Conservation (phyloP, 2,797 vertebrate species). For the Vipera ursinii region DNA sequence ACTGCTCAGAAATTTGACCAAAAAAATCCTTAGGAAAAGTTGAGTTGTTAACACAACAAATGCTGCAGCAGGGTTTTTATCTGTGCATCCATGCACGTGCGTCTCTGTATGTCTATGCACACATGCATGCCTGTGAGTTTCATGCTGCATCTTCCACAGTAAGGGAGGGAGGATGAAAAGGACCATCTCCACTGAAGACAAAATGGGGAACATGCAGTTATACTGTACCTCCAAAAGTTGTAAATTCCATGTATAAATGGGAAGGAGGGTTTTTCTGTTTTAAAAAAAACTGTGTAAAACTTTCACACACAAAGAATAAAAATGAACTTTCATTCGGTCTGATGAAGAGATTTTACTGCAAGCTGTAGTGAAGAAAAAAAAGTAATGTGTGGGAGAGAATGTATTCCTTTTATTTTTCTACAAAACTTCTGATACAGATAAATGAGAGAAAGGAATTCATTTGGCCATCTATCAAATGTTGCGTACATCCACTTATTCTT, state of each 20-base stretch:
- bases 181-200: neutral
- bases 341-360: constrained; percentile 36
- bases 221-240: neutral
- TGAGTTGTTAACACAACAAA: neutral
- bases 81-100: neutral
- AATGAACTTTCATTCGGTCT: constrained; percentile 12
- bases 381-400: constrained; percentile 11
- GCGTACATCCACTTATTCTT: constrained; percentile 43
- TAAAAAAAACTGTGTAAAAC: neutral
- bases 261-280: neutral
- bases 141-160: neutral
- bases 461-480: constrained; percentile 33
- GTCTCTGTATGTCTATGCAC: neutral
- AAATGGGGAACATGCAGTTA: fast-evolving
- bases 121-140: neutral
- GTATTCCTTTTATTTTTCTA: neutral
- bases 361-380: neutral
- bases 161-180: neutral
- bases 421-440: constrained; percentile 46
- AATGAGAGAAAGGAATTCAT: constrained; percentile 39
- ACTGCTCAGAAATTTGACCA: neutral
- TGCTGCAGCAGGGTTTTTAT: neutral
- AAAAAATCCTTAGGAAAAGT: neutral
- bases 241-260: neutral
- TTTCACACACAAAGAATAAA: neutral